Evolutionary conservation across 1,140 invertebrate species (phyloP), one percentile per base, ranked within the genome.

Genomic region (Potamilus streckersoni): DNA sequence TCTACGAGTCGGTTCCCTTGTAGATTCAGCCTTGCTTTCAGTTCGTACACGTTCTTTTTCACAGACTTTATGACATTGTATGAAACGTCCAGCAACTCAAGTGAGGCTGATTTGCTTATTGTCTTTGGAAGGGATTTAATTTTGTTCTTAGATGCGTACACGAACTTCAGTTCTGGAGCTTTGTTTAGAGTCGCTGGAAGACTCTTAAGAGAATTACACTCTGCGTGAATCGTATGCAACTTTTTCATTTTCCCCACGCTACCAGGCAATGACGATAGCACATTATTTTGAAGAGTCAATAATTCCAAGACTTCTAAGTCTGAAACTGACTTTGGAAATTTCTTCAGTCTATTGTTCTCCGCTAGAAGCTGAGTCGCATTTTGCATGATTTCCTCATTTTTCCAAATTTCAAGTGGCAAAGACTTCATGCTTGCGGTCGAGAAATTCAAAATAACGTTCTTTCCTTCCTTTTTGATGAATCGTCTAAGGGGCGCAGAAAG

Each of bases 31-130:
- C 78, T 76, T 12, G 83, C 85, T 23, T 82, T 82, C 16, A 86
- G 20, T 69, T 89, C 87, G 69, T 88, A 88, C 55, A 89, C 75
- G 27, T 78, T 85, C 72, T 88, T 88, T 76, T 87, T 88, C 19
- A 87, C 55, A 13, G 81, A 77, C 57, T 79, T 80, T 20, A 89
- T 83, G 11, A 83, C 74, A 71, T 89, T 89, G 71, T 84, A 79
- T 19, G 83, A 83, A 23, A 83, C 79, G 66, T 85, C 80, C 0
- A 89, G 49, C 11, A 76, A 19, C 27, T 83, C 80, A 56, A 89
- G 71, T 6, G 78, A 74, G 2, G 80, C 75, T 31, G 84, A 85
- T 71, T 86, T 86, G 67, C 82, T 84, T 64, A 89, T 82, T 6
- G 80, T 86, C 60, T 86, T 85, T 23, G 88, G 88, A 12, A 89